Base-by-base conservation (phyloP, 2,888 invertebrate species). In the Pollenia griseotomentosa region DNA sequence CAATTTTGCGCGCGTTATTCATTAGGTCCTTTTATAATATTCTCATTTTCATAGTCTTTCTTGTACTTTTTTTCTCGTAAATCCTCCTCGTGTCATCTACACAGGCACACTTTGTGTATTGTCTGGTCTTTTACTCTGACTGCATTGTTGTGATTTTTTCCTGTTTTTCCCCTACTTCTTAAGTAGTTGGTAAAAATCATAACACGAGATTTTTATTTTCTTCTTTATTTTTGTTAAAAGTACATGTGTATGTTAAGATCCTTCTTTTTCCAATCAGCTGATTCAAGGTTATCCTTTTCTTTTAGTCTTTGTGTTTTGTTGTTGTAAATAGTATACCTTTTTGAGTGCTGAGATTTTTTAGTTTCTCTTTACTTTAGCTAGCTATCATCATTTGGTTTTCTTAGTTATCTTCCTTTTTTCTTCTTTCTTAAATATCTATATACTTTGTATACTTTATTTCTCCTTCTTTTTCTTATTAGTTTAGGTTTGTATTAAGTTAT, bases 1-100 rank as follows among this genome's bases (percentile, higher is more conserved):
- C 63, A 63, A 70, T 78, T 85, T 88, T 87, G 71, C 79, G 88
- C 88, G 88, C 86, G 73, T 77, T 84, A 78, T 65, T 57, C 57
- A 23, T 71, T 55, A 46, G 61, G 68, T 73, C 77, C 59, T 79
- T 65, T 73, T 59, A 23, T 77, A 57, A 82, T 46, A 53, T 33
- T 57, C 51, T 70, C 51, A 44, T 46, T 68, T 80, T 19, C 14
- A 33, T 6, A 59, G 14, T 59, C 12, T 55, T 82, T 42, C 57
- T n/a, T 71, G 16, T 68, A 42, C 10, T 5, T 68, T 16, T 19
- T 73, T 82, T 14, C 40, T 57, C 57, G 46, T 81, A 23, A 46
- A 73, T 63, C 44, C 83, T 77, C 83, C 86, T 81, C 81, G 73
- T 87, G 86, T 81, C 73, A 68, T 81, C 81, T 81, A 66, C 61